Evolutionary conservation across 1,140 invertebrate genomes (phyloP).

Genomic region (Mizuhopecten yessoensis): DNA sequence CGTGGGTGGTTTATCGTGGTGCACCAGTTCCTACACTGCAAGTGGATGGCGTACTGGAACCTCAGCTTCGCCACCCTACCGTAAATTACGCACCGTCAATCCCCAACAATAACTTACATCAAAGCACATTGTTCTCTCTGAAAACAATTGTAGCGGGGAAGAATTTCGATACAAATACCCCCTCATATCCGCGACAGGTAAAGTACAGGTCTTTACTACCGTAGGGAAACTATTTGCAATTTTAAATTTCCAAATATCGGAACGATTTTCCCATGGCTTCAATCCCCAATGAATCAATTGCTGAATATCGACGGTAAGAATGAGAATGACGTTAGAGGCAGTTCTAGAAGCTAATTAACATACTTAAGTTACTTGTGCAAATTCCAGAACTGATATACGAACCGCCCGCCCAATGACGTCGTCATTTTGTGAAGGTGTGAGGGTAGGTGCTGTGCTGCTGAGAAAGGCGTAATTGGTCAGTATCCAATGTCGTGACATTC

Average conservation of each 20-base stretch:
- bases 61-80: background rate
- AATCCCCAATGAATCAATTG: background rate
- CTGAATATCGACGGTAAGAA: background rate
- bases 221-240: slow-evolving; percentile 17
- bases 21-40: background rate
- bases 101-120: slow-evolving; percentile 17
- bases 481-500: background rate
- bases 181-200: background rate
- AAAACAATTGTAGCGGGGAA: background rate
- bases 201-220: background rate
- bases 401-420: background rate
- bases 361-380: background rate
- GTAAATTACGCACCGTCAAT: background rate
- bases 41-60: background rate
- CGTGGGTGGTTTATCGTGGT: background rate
- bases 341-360: slow-evolving; percentile 2
- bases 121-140: background rate
- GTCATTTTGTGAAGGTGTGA: background rate
- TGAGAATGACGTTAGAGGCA: slow-evolving; percentile 2
- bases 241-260: slow-evolving; percentile 35
- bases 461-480: background rate
- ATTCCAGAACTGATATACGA: background rate
- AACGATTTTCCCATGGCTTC: slow-evolving; percentile 12
- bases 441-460: background rate
- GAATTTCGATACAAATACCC: slow-evolving; percentile 16